Evolutionary conservation across 23 tunicate genomes (phyloP).

Genomic region (Ciona savignyi): DNA sequence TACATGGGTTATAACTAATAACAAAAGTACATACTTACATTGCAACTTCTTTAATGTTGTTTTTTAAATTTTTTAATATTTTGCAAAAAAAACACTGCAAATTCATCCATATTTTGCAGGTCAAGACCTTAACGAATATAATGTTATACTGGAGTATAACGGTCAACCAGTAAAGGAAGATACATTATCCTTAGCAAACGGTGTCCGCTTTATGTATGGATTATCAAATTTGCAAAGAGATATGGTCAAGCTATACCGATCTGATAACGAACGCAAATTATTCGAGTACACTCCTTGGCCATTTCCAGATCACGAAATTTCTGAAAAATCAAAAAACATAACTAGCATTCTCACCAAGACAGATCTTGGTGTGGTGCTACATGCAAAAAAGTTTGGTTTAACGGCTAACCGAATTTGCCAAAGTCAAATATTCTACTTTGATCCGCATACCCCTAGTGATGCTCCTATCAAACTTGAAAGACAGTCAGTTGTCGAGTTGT

Average conservation of each 20-base stretch:
- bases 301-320: background rate
- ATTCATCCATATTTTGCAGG: no score
- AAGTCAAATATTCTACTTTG: background rate
- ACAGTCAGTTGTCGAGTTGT: background rate
- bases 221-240: background rate
- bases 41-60: no score
- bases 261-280: background rate
- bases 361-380: background rate
- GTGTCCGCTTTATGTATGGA: background rate
- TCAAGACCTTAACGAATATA: background rate
- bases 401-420: background rate
- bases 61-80: no score
- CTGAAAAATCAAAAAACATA: background rate
- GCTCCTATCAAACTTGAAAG: background rate
- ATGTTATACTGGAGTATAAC: background rate
- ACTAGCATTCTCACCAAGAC: background rate
- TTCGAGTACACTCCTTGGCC: background rate
- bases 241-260: background rate
- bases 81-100: no score
- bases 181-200: background rate
- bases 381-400: background rate
- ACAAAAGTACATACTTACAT: no score
- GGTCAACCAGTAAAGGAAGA: background rate
- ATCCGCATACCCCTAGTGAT: background rate
- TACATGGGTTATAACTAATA: background rate